Conservation (phyloP, 2,888 invertebrate genomes). For the Malthinus seriepunctatus region DNA sequence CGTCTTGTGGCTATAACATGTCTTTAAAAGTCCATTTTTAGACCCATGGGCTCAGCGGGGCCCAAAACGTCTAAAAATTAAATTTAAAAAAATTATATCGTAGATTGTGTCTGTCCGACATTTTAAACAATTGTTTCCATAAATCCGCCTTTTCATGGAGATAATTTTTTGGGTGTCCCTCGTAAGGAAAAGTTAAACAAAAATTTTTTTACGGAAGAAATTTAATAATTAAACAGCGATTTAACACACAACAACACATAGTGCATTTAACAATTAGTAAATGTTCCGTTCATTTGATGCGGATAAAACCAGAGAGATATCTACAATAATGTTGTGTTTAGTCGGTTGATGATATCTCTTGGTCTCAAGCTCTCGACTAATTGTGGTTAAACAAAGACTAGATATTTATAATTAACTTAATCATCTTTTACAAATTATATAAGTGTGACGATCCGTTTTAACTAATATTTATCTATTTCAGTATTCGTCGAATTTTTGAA, state of each 20-base stretch:
- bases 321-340: conserved; percentile 27
- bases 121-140: too few relatives aligned
- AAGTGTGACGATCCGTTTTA: conserved; percentile 20
- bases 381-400: conserved; percentile 26
- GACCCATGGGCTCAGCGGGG: too few relatives aligned
- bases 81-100: too few relatives aligned
- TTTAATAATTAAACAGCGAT: conserved; percentile 20
- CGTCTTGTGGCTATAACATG: too few relatives aligned
- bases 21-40: too few relatives aligned
- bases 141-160: too few relatives aligned
- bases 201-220: neutral
- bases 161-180: too few relatives aligned
- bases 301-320: conserved; percentile 29
- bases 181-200: neutral
- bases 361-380: conserved; percentile 23
- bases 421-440: conserved; percentile 23
- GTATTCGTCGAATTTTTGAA: too few relatives aligned
- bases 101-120: too few relatives aligned
- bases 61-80: too few relatives aligned
- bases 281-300: conserved; percentile 31
- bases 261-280: conserved; percentile 32
- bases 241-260: conserved; percentile 21
- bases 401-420: conserved; percentile 30
- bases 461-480: conserved; percentile 6
- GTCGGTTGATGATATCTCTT: conserved; percentile 28